Conservation (phyloP, 2,113 vertebrate species). For the Pluvialis apricaria region DNA sequence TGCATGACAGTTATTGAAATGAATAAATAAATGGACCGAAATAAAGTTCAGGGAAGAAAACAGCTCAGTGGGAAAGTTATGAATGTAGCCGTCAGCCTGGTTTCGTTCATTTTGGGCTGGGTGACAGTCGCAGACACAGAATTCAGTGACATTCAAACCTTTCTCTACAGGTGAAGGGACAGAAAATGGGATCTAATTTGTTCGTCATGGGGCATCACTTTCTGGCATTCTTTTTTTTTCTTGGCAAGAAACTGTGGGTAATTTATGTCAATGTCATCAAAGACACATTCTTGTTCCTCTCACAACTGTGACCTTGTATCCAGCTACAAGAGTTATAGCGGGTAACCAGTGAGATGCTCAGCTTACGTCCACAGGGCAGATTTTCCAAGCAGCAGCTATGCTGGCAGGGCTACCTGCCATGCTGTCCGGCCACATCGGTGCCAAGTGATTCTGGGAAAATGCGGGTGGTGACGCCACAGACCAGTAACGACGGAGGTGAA, state of each 20-base stretch:
- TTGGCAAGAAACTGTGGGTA: not conserved
- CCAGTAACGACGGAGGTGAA: not conserved
- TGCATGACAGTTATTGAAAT: not conserved
- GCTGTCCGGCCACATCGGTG: not conserved
- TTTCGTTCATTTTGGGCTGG: not conserved
- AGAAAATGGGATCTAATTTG: conserved; percentile 21
- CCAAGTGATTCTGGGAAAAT: conserved; percentile 48
- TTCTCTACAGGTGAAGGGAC: conserved; percentile 12
- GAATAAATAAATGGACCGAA: not conserved
- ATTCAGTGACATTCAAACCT: conserved; percentile 31
- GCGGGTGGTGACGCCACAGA: not conserved
- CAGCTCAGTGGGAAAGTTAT: not conserved
- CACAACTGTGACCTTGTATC: conserved; percentile 34
- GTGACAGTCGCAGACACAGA: not conserved
- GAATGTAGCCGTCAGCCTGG: not conserved
- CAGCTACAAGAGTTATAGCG: not conserved
- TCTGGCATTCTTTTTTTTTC: not conserved
- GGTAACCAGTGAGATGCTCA: not conserved
- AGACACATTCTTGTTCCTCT: conserved; percentile 15
- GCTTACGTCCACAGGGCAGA: not conserved
- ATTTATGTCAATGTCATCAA: conserved; percentile 20
- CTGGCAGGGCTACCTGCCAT: conserved; percentile 12
- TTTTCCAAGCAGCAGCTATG: conserved; percentile 24
- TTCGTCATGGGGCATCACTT: conserved; percentile 20
- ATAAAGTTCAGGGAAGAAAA: not conserved